Base-by-base conservation (phyloP, 2,888 invertebrate genomes). In the Erannis defoliaria region DNA sequence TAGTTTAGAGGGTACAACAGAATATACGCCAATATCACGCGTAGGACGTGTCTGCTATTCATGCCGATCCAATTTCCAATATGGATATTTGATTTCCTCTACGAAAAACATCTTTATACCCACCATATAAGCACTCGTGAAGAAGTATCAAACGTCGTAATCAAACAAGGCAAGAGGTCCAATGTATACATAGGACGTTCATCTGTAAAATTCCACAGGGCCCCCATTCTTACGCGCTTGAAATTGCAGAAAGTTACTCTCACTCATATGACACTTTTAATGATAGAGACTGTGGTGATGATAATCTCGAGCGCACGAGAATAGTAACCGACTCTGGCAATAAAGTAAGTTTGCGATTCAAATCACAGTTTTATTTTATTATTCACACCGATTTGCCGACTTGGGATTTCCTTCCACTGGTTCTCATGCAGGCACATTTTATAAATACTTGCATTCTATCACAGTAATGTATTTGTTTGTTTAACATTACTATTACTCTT, bases 291-390 rank as follows among this genome's bases (percentile, higher is more conserved):
- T 10, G 8, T 6, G 10, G 8, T 2, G 10, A 9, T 16, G 16
- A 45, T 45, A 29, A 45, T 45, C 29, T 29, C 45, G 42, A 42
- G 4, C 12, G 19, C n/a, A 9, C 5, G 26, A 43, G 23, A 26
- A 43, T 40, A 19, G 23, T 3, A 9, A 8, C 38, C 62, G 62
- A 48, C 50, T 64, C 54, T 64, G 51, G 67, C 65, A 62, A 72
- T 73, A 67, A 74, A 70, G 64, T 68, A 65, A 69, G 67, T 70
- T 70, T 67, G 62, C 55, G 64, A 73, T 74, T 71, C 72, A 68
- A 69, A 73, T 73, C 72, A 72, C 72, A 72, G 55, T 62, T 64
- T 62, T 56, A 54, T 72, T 70, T 72, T 69, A 70, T 63, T 71
- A 71, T 73, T 72, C 71, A 67, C 60, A 63, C 60, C 62, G 63